Evolutionary conservation across 1,140 invertebrate species (phyloP).

Genomic region (Tetramorium simillimum): DNA sequence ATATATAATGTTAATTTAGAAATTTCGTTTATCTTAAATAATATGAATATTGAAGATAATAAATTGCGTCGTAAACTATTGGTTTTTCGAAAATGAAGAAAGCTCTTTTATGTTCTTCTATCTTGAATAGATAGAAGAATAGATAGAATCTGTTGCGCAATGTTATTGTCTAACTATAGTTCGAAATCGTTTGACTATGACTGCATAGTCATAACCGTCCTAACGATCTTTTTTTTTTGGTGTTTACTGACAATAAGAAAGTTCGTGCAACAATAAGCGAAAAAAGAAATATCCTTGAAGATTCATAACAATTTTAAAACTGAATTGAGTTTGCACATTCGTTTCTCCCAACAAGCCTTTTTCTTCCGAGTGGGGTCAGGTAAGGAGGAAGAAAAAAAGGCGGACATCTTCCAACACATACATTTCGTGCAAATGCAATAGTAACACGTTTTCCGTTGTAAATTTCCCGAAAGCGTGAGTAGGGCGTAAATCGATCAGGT

Average conservation of each 20-base stretch:
- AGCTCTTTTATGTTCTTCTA: not conserved
- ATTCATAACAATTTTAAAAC: slow-evolving; percentile 59
- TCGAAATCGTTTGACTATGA: slow-evolving; percentile 63
- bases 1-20: not conserved
- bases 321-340: slow-evolving; percentile 69
- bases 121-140: no score
- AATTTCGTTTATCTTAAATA: not conserved
- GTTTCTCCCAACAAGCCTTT: slow-evolving; percentile 54
- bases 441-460: slow-evolving; percentile 77
- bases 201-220: slow-evolving; percentile 1
- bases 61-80: not conserved
- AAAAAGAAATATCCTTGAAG: slow-evolving; percentile 70
- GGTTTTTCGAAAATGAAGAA: not conserved
- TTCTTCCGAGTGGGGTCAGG: slow-evolving; percentile 13
- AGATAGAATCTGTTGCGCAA: not conserved
- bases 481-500: slow-evolving; percentile 84
- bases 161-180: not conserved
- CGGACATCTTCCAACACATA: slow-evolving; percentile 63
- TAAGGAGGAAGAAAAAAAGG: not conserved
- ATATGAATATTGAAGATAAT: not conserved
- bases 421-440: slow-evolving; percentile 62
- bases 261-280: slow-evolving; percentile 21
- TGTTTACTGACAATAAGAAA: not conserved
- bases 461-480: slow-evolving; percentile 82
- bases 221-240: slow-evolving; percentile 12